phyloP scores from a whole-genome alignment of 1,140 invertebrate species.

The Proctacanthus coquilletti region DNA sequence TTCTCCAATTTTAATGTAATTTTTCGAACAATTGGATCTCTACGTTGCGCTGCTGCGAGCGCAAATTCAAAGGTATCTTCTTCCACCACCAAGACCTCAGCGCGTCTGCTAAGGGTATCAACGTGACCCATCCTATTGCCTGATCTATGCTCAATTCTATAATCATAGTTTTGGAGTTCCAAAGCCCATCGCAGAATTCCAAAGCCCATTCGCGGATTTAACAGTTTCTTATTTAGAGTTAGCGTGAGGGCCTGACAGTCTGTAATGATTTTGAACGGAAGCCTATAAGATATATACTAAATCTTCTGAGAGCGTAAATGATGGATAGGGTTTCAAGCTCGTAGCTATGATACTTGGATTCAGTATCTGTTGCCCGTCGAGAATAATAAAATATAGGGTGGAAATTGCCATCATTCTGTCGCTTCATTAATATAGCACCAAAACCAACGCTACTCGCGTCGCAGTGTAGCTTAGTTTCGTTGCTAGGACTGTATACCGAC shows the following conservation, averaged over 20 bases:
- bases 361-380: constrained; percentile 13
- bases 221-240: not conserved
- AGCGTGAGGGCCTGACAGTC: not conserved
- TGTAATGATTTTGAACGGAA: not conserved
- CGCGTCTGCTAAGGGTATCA: constrained; percentile 13
- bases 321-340: not conserved
- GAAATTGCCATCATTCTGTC: constrained; percentile 10
- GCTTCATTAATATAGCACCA: constrained; percentile 12
- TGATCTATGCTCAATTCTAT: constrained; percentile 7
- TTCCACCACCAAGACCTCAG: not conserved
- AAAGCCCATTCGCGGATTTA: not conserved
- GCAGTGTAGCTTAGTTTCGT: constrained; percentile 14
- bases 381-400: constrained; percentile 23
- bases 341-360: not conserved
- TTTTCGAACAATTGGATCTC: not conserved
- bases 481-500: constrained; percentile 11
- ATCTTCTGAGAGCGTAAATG: not conserved
- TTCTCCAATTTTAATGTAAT: constrained; percentile 2
- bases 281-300: not conserved
- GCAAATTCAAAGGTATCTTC: not conserved
- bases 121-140: constrained; percentile 16
- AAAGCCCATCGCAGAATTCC: constrained; percentile 18
- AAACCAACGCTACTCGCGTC: constrained; percentile 13
- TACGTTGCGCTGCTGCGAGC: constrained; percentile 3
- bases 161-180: constrained; percentile 5